Conservation (phyloP, 2,888 invertebrate genomes). For the Anarsia innoxiella region DNA sequence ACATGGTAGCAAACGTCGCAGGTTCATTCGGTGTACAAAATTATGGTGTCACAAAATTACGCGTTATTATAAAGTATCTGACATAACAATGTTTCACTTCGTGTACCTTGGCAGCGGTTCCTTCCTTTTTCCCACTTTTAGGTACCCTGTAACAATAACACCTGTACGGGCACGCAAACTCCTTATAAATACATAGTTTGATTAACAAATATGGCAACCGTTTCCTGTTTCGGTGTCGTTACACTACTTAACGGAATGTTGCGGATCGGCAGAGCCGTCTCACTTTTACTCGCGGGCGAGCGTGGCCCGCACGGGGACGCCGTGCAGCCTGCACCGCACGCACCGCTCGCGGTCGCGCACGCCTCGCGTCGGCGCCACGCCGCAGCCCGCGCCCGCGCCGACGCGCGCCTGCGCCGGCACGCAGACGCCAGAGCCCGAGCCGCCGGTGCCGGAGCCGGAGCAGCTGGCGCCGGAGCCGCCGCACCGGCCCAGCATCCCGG, state of each 20-base stretch:
- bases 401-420: constrained; percentile 58
- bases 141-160: too few relatives aligned
- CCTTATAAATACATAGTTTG: too few relatives aligned
- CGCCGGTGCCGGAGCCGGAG: constrained; percentile 31
- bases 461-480: constrained; percentile 45
- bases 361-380: constrained; percentile 54
- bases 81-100: too few relatives aligned
- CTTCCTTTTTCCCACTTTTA: too few relatives aligned
- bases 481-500: constrained; percentile 71
- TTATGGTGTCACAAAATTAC: too few relatives aligned
- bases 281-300: constrained; percentile 85
- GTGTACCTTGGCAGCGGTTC: too few relatives aligned
- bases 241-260: constrained; percentile 47
- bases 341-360: constrained; percentile 61
- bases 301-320: constrained; percentile 82
- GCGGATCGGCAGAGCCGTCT: constrained; percentile 66
- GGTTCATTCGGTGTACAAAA: too few relatives aligned
- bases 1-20: constrained; percentile 76
- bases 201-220: too few relatives aligned
- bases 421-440: constrained; percentile 40
- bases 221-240: too few relatives aligned
- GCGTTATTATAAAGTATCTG: too few relatives aligned
- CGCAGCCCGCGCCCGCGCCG: constrained; percentile 39
- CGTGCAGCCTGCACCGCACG: constrained; percentile 74
- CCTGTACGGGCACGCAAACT: too few relatives aligned